phyloP scores from a whole-genome alignment of 2,888 invertebrate genomes.

The Apotomis turbidana region DNA sequence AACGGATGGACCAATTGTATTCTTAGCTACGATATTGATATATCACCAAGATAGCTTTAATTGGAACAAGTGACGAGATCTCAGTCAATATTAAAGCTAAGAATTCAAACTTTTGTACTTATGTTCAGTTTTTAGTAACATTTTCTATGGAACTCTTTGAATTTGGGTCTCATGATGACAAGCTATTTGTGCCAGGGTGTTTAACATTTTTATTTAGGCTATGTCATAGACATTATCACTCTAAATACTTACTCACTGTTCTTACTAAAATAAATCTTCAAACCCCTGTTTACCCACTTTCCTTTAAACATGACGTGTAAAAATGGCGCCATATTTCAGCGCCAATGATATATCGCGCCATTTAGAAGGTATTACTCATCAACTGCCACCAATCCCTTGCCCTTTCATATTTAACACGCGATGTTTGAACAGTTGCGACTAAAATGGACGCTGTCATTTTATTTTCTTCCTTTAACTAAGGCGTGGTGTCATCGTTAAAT shows the following conservation, averaged over 20 bases:
- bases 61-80: too few species aligned
- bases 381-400: conserved; percentile 23
- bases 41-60: too few species aligned
- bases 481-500: conserved; percentile 2
- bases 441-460: conserved; percentile 21
- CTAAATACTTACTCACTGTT: neutral
- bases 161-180: too few species aligned
- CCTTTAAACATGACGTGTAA: conserved; percentile 34
- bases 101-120: too few species aligned
- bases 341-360: conserved; percentile 25
- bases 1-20: neutral
- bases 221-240: too few species aligned
- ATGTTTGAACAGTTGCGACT: conserved; percentile 28
- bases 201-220: too few species aligned
- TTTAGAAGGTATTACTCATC: conserved; percentile 38
- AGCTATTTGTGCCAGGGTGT: too few species aligned
- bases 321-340: conserved; percentile 35
- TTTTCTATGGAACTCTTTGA: too few species aligned
- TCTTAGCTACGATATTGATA: too few species aligned
- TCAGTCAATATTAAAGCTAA: too few species aligned
- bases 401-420: conserved; percentile 31
- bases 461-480: neutral
- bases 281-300: conserved; percentile 4
- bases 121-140: too few species aligned
- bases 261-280: conserved; percentile 2